phyloP scores from a whole-genome alignment of 2,797 vertebrate species.

The Protosalanx chinensis region DNA sequence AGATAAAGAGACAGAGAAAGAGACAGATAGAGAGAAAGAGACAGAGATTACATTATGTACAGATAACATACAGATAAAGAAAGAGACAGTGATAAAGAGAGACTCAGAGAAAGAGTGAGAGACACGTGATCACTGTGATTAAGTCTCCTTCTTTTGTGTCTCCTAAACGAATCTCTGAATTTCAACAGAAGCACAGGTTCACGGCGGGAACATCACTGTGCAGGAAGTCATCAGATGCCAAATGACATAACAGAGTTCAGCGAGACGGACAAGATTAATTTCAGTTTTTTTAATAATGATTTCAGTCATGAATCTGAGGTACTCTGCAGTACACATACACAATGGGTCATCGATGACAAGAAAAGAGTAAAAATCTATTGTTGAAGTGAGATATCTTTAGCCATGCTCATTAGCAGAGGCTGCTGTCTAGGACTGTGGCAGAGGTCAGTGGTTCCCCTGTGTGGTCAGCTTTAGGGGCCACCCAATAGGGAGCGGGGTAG shows the following conservation, averaged over 20 bases:
- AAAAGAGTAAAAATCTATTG: constrained; percentile 53
- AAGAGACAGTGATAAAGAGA: too few species aligned
- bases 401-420: constrained; percentile 24
- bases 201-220: too few species aligned
- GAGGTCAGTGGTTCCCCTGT: constrained; percentile 24
- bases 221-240: too few species aligned
- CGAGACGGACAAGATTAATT: constrained; percentile 34
- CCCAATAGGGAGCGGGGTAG: neutral
- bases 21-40: too few species aligned
- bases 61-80: too few species aligned
- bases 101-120: constrained; percentile 15
- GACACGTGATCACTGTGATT: constrained; percentile 27
- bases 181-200: constrained; percentile 1
- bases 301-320: constrained; percentile 64
- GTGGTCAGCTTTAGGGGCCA: constrained; percentile 17
- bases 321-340: constrained; percentile 87
- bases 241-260: neutral
- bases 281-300: constrained; percentile 62
- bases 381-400: neutral
- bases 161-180: constrained; percentile 38
- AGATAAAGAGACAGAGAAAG: too few species aligned
- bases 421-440: constrained; percentile 23
- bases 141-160: constrained; percentile 31
- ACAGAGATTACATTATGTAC: too few species aligned
- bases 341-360: constrained; percentile 79